Evolutionary conservation across 1,140 invertebrate genomes (phyloP), one percentile per base, ranked within the genome.

Genomic region (Orussus abietinus): DNA sequence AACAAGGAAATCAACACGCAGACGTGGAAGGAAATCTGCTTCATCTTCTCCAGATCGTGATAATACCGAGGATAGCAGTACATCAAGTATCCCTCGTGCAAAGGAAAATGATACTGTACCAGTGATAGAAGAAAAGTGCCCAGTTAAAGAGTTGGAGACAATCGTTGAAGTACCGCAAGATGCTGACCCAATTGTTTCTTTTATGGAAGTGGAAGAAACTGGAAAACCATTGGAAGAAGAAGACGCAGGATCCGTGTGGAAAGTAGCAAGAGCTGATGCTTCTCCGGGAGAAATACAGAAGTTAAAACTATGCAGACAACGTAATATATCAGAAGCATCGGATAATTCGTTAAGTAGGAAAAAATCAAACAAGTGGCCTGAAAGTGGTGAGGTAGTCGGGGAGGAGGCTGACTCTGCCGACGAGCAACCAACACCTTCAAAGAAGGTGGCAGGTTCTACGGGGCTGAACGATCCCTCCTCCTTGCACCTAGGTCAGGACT

Each of bases 231-330:
- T 47, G 22, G 47, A 54, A 12, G 11, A 25, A 12, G 46, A 38
- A 21, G 19, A 21, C 3, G 15, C 11, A 0, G 28, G 62, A 6
- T 71, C 66, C 3, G 65, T 75, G 7, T 77, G 75, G 75, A 75
- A 77, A 59, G 73, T 77, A n/a, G 70, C 75, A 31, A 65, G 72
- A 52, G 67, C 73, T 0, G 74, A 76, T 49, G 74, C 72, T 6
- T 74, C 72, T 1, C 72, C 72, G 9, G 75, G 75, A 4, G 73
- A 75, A 55, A 77, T 77, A 51, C 72, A 75, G 33, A 77, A 76
- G 48, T 47, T 77, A 4, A 77, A 76, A 47, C 55, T 77, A 19
- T 76, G 72, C 42, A 60, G 74, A 42, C 72, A 75, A 34, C 64
- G 71, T 28, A 74, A 69, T 48, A 61, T 58, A 19, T 69, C 70